A percentile compares a stretch with the other conserved stretches of the same genome.
These are phyloP conservation scores for Lepidochitona cinerea DNA, from an alignment of 2,888 invertebrate species.

Conservation along the genomic window DNA sequence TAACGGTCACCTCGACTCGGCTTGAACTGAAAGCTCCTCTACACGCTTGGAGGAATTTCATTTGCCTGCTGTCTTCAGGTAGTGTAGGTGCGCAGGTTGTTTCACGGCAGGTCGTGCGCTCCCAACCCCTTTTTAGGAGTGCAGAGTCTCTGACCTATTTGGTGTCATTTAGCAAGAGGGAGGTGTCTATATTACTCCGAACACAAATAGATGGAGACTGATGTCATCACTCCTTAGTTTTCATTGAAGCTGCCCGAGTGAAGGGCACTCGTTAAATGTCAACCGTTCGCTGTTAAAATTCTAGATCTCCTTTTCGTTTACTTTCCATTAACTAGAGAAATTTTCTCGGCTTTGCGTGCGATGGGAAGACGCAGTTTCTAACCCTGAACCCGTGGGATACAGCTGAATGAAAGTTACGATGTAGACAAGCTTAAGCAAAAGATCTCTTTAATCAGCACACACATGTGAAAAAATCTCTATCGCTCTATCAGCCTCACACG, in stretches of 20 bases:
- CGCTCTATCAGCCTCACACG: too few relatives aligned
- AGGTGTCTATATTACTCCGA: not conserved
- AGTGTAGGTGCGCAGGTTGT: not conserved
- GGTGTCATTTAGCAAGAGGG: constrained; percentile 1
- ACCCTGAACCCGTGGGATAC: too few relatives aligned
- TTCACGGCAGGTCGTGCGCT: not conserved
- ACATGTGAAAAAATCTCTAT: too few relatives aligned
- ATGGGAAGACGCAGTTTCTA: not conserved
- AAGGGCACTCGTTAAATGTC: not conserved
- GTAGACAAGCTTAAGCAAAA: too few relatives aligned
- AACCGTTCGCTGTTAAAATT: not conserved
- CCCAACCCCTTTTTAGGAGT: not conserved
- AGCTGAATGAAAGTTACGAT: too few relatives aligned
- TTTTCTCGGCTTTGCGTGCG: not conserved
- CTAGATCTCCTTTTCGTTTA: not conserved
- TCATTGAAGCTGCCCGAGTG: not conserved
- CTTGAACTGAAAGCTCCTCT: too few relatives aligned
- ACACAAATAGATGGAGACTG: not conserved
- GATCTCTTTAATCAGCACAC: too few relatives aligned
- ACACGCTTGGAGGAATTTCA: not conserved
- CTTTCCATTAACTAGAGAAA: not conserved
- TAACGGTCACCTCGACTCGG: too few relatives aligned
- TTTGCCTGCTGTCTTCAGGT: not conserved
- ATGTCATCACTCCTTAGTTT: not conserved
- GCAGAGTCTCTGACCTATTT: not conserved